phyloP scores from a whole-genome alignment of 2,888 invertebrate species.

The Drosophila falleni region DNA sequence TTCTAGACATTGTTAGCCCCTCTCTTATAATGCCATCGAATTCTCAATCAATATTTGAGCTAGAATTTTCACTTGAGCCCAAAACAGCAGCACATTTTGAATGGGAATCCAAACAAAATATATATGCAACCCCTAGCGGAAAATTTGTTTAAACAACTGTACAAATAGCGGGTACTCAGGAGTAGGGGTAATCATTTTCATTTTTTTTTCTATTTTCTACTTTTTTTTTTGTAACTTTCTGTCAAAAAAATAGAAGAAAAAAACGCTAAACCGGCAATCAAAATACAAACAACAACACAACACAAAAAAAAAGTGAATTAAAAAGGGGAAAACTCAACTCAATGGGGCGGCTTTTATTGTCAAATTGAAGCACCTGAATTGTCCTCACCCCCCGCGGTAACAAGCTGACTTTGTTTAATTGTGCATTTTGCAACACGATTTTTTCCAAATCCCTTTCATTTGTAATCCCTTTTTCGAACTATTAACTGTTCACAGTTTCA shows the following conservation, averaged over 20 bases:
- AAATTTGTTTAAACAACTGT: constrained; percentile 77
- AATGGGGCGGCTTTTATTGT: constrained; percentile 51
- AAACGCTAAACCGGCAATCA: constrained; percentile 63
- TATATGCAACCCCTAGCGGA: constrained; percentile 51
- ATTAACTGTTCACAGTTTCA: constrained; percentile 11
- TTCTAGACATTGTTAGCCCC: background rate
- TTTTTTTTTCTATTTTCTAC: constrained; percentile 7
- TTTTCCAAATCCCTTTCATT: constrained; percentile 12
- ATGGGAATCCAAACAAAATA: constrained; percentile 24
- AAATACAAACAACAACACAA: constrained; percentile 60
- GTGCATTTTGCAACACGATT: constrained; percentile 51
- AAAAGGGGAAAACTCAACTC: constrained; percentile 16
- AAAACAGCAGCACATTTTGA: constrained; percentile 38
- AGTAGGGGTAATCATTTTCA: constrained; percentile 24
- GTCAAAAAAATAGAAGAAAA: constrained; percentile 30
- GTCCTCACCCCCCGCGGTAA: constrained; percentile 25
- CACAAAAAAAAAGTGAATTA: constrained; percentile 2
- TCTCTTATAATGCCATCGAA: constrained; percentile 36
- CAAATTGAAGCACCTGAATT: constrained; percentile 48
- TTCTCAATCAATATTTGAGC: constrained; percentile 66
- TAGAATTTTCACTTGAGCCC: constrained; percentile 66
- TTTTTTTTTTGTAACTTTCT: constrained; percentile 15
- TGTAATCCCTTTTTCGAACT: constrained; percentile 12
- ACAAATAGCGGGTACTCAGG: constrained; percentile 53
- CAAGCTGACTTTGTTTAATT: constrained; percentile 50